Conservation (phyloP, 53 echinoderm and acorn worm genomes). For the Echinarachnius parma region DNA sequence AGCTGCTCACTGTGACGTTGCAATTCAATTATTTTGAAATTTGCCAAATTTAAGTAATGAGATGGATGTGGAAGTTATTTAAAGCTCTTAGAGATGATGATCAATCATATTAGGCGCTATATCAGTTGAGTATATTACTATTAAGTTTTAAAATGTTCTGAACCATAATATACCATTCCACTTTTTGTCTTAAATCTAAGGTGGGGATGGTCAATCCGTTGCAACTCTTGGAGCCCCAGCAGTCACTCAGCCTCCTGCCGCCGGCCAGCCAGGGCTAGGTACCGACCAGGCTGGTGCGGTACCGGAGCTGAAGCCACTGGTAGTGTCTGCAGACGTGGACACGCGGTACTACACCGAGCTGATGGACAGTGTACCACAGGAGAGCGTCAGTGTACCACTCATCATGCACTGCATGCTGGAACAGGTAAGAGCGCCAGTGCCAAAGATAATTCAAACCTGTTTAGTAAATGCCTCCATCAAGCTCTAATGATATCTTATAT, state of each 20-base stretch:
- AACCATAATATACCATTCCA: no score
- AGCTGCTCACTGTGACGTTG: no score
- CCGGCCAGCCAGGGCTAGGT: slow-evolving; percentile 34
- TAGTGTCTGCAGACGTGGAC: slow-evolving; percentile 62
- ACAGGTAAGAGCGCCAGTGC: slow-evolving; percentile 63
- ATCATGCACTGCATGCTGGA: slow-evolving; percentile 98
- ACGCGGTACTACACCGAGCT: slow-evolving; percentile 83
- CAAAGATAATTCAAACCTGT: no score
- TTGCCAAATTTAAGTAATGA: no score
- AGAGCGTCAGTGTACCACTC: slow-evolving; percentile 87
- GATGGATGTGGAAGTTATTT: no score
- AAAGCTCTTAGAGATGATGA: no score
- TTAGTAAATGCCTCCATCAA: no score
- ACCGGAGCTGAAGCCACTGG: slow-evolving; percentile 45
- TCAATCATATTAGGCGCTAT: no score
- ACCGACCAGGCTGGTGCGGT: slow-evolving; percentile 2
- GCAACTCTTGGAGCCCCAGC: slow-evolving; percentile 40
- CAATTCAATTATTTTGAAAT: no score
- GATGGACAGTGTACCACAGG: slow-evolving; percentile 83
- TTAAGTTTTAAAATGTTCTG: no score
- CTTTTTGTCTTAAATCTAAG: neutral
- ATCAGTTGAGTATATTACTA: no score
- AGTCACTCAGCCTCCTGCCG: slow-evolving; percentile 29
- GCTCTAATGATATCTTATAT: no score
- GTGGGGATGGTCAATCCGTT: slow-evolving; percentile 57